A percentile compares a stretch with the other conserved stretches of the same genome.
phyloP scores from a whole-genome alignment of 1,140 invertebrate species.

The Aphaenogaster rudis region DNA sequence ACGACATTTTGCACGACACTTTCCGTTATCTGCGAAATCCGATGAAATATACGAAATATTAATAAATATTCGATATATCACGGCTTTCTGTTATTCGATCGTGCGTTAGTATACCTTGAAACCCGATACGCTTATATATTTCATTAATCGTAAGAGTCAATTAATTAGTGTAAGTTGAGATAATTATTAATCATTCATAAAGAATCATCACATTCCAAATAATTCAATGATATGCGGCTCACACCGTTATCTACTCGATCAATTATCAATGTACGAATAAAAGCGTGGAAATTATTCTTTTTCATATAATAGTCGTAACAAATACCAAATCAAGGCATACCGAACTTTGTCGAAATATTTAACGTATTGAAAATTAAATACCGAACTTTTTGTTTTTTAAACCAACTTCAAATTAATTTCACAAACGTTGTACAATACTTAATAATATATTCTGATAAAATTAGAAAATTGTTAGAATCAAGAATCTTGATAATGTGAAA shows the following conservation, averaged over 20 bases:
- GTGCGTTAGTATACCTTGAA: neutral
- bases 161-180: neutral
- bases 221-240: neutral
- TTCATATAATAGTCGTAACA: neutral
- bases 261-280: neutral
- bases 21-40: conserved; percentile 13
- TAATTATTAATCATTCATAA: neutral
- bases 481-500: conserved; percentile 5
- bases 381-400: neutral
- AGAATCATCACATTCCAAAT: neutral
- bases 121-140: neutral
- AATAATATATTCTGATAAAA: neutral
- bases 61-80: conserved; percentile 19
- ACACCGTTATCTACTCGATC: neutral
- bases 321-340: neutral
- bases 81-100: neutral
- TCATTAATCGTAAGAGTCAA: neutral
- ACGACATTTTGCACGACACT: conserved; percentile 9
- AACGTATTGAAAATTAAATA: neutral
- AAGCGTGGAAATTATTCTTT: neutral
- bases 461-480: neutral
- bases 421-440: neutral
- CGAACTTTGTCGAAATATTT: neutral
- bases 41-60: conserved; percentile 19
- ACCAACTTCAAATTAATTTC: neutral